Conservation (phyloP, 2,888 invertebrate species). For the Ypsolopha sequella region DNA sequence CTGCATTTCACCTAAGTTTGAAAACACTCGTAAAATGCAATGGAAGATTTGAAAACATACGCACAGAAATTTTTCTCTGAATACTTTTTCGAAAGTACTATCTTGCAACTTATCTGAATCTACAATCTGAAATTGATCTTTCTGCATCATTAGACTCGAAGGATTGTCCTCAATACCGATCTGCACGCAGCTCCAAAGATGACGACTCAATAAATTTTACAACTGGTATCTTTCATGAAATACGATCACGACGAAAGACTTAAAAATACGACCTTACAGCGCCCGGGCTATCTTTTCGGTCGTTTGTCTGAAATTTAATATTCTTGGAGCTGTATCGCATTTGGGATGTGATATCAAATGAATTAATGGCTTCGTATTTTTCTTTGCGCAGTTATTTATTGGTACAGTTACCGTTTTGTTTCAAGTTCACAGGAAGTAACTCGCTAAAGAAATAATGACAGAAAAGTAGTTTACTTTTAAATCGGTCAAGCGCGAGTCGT, state of each 20-base stretch:
- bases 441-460: too few relatives aligned
- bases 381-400: background rate
- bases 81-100: too few relatives aligned
- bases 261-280: background rate
- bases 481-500: too few relatives aligned
- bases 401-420: background rate
- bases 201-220: constrained; percentile 4
- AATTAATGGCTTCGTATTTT: background rate
- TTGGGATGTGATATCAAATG: background rate
- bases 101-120: background rate
- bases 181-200: background rate
- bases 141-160: constrained; percentile 14
- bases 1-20: too few relatives aligned
- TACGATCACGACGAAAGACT: background rate
- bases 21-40: too few relatives aligned
- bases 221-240: constrained; percentile 1
- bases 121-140: constrained; percentile 22
- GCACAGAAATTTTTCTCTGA: too few relatives aligned
- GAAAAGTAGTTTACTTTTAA: too few relatives aligned
- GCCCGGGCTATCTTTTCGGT: background rate
- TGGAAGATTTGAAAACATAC: too few relatives aligned
- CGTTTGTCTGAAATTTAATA: constrained; percentile 1
- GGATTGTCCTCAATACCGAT: constrained; percentile 8
- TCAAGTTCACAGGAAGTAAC: background rate
- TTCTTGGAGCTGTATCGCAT: background rate